A percentile compares a stretch with the other conserved stretches of the same genome.
Evolutionary conservation across 2,888 invertebrate species (phyloP).

Genomic region (Tiphia femorata): DNA sequence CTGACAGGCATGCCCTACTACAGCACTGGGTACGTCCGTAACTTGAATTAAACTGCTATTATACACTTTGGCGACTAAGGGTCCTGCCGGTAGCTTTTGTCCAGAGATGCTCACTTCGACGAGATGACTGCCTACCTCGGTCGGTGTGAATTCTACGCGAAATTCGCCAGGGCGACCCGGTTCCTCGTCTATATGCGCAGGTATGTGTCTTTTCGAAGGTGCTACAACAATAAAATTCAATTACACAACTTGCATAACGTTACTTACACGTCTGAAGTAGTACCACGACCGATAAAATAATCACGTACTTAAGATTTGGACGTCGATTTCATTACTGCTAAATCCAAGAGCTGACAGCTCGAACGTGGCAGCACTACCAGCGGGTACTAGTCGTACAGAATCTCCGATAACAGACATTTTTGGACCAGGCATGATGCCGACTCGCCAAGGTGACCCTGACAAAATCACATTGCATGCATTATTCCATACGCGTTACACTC

Average conservation of each 20-base stretch:
- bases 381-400: slow-evolving; percentile 90
- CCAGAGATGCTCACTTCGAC: slow-evolving; percentile 92
- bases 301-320: slow-evolving; percentile 72
- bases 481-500: too few species aligned
- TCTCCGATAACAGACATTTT: slow-evolving; percentile 87
- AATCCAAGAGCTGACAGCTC: slow-evolving; percentile 83
- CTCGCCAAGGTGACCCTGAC: slow-evolving; percentile 97
- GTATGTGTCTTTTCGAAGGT: slow-evolving; percentile 86
- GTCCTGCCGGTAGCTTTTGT: slow-evolving; percentile 89
- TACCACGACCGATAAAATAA: too few species aligned
- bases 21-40: slow-evolving; percentile 92
- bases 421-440: slow-evolving; percentile 86
- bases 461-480: too few species aligned
- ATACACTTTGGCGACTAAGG: slow-evolving; percentile 94
- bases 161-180: slow-evolving; percentile 84
- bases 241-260: too few species aligned
- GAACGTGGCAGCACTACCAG: slow-evolving; percentile 90
- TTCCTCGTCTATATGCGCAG: slow-evolving; percentile 86
- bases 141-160: slow-evolving; percentile 92
- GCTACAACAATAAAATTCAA: slow-evolving; percentile 73
- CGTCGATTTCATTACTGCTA: slow-evolving; percentile 72
- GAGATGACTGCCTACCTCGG: slow-evolving; percentile 94
- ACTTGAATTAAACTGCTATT: slow-evolving; percentile 94
- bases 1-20: slow-evolving; percentile 95
- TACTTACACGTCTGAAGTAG: too few species aligned